phyloP scores from a whole-genome alignment of 2,113 vertebrate species.

The rat (Rattus norvegicus) region GRCr8 NC_086026.1:59334501-59335000 shows the following conservation, averaged over 20 bases:
- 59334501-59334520: conserved; percentile 55
- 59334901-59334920: conserved; percentile 21
- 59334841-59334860: conserved; percentile 22
- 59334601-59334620: conserved; percentile 26
- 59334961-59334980: not conserved
- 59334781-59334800: not conserved
- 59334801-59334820: conserved; percentile 55
- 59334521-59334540: conserved; percentile 35
- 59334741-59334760: conserved; percentile 2
- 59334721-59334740: conserved; percentile 7
- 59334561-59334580: conserved; percentile 52
- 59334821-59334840: conserved; percentile 5
- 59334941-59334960: not conserved
- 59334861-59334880: not conserved
- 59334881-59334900: not conserved
- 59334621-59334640: conserved; percentile 36
- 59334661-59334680: conserved; percentile 15
- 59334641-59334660: conserved; percentile 23
- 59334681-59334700: conserved; percentile 41
- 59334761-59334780: conserved; percentile 22
- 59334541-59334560: conserved; percentile 60
- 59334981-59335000: not conserved
- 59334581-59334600: conserved; percentile 22
- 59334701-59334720: not conserved
- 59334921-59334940: not conserved